These are phyloP conservation scores for Pangasius larnaudii DNA, from an alignment of 2,797 vertebrate species.

Conservation along the genomic window DNA sequence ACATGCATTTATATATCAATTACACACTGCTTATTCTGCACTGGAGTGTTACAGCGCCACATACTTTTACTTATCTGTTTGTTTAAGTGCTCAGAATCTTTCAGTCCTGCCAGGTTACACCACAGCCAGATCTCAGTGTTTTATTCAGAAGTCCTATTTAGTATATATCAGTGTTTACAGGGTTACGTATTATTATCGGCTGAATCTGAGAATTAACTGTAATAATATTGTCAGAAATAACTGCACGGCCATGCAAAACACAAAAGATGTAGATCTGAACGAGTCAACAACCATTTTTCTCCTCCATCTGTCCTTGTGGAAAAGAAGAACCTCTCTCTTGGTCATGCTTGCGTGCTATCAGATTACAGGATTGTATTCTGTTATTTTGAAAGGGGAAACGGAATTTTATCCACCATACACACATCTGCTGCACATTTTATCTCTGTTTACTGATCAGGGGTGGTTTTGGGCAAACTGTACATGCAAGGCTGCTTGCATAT, in stretches of 20 bases:
- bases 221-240: neutral
- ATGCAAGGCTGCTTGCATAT: neutral
- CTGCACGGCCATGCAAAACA: neutral
- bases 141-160: neutral
- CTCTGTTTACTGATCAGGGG: conserved; percentile 44
- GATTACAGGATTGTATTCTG: conserved; percentile 49
- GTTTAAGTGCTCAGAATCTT: conserved; percentile 18
- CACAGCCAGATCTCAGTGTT: neutral
- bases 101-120: neutral
- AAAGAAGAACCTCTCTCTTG: conserved; percentile 6
- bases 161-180: neutral
- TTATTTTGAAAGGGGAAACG: conserved; percentile 42
- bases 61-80: conserved; percentile 6
- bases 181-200: neutral
- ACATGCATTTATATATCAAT: conserved; percentile 68
- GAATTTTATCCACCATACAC: conserved; percentile 32
- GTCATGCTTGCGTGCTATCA: conserved; percentile 21
- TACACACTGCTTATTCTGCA: conserved; percentile 56
- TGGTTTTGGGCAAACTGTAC: neutral
- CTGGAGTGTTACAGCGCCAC: conserved; percentile 25
- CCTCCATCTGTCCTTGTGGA: conserved; percentile 24
- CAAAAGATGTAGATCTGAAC: neutral
- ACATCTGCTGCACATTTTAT: conserved; percentile 25
- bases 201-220: neutral
- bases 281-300: neutral